phyloP scores from a whole-genome alignment of 2,797 vertebrate species.

The Sphaeramia orbicularis region DNA sequence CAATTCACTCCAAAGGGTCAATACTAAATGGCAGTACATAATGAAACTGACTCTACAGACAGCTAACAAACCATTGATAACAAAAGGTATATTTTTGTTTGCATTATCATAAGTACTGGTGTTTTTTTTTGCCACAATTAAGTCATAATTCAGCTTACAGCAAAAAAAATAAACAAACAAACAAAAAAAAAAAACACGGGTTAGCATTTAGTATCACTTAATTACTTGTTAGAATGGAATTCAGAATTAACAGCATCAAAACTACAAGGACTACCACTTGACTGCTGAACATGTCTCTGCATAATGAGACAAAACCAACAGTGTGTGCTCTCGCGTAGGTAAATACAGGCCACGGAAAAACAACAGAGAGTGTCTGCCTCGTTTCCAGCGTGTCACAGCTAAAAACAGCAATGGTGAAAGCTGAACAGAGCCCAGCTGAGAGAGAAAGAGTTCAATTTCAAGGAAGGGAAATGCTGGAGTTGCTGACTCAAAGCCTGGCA shows the following conservation, averaged over 20 bases:
- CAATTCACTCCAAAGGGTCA: no score
- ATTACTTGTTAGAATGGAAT: conserved; percentile 20
- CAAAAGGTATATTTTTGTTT: no score
- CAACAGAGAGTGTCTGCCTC: conserved; percentile 16
- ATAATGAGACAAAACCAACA: conserved; percentile 28
- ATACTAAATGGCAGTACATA: no score
- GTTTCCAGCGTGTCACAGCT: conserved; percentile 26
- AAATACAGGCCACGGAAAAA: conserved; percentile 12
- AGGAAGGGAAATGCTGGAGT: conserved; percentile 46
- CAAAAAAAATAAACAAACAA: no score
- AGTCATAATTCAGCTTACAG: no score
- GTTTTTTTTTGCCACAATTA: no score
- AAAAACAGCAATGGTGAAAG: conserved; percentile 32
- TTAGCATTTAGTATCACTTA: no score
- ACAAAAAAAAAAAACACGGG: no score
- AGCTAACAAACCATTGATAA: no score
- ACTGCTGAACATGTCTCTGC: background rate
- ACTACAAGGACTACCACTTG: background rate
- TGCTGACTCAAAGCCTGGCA: conserved; percentile 73
- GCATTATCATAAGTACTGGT: no score
- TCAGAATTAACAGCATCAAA: conserved; percentile 3
- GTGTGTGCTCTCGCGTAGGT: background rate
- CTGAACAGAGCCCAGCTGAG: conserved; percentile 47
- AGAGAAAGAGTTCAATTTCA: conserved; percentile 9
- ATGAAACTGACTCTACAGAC: no score